A percentile compares a stretch with the other conserved stretches of the same genome.
These are phyloP conservation scores for Sebastiscus albofasciatus DNA, from an alignment of 2,797 vertebrate species.

Conservation along the genomic window DNA sequence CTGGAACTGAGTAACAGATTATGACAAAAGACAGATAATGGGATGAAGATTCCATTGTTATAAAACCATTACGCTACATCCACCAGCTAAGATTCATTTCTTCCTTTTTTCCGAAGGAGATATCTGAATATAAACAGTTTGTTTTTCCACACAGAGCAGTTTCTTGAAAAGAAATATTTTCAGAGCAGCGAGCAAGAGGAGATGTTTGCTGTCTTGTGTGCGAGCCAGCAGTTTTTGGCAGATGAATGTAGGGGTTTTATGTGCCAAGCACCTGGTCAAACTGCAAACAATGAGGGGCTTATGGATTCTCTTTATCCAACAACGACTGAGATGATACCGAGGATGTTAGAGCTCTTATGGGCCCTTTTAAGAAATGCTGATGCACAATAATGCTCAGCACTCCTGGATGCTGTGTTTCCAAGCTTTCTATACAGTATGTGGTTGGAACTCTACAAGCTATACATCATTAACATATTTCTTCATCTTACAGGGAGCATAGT, in stretches of 20 bases:
- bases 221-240: conserved; percentile 82
- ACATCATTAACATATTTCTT: conserved; percentile 17
- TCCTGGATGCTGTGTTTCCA: conserved; percentile 36
- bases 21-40: conserved; percentile 18
- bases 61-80: neutral
- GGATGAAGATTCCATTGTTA: neutral
- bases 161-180: conserved; percentile 44
- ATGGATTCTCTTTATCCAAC: conserved; percentile 82
- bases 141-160: conserved; percentile 23
- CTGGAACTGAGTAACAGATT: conserved; percentile 4
- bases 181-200: conserved; percentile 66
- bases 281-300: conserved; percentile 85
- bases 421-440: conserved; percentile 4
- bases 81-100: neutral
- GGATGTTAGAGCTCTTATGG: conserved; percentile 71
- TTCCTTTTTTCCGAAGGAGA: neutral
- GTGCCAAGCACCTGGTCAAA: conserved; percentile 87
- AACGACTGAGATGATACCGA: conserved; percentile 76
- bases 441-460: conserved; percentile 5
- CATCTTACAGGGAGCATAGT: conserved; percentile 3
- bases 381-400: conserved; percentile 67
- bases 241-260: conserved; percentile 67
- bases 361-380: conserved; percentile 76
- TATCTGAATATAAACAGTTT: conserved; percentile 38
- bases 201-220: conserved; percentile 77